Evolutionary conservation across 2,888 invertebrate genomes (phyloP).

Genomic region (Gortyna flavago): DNA sequence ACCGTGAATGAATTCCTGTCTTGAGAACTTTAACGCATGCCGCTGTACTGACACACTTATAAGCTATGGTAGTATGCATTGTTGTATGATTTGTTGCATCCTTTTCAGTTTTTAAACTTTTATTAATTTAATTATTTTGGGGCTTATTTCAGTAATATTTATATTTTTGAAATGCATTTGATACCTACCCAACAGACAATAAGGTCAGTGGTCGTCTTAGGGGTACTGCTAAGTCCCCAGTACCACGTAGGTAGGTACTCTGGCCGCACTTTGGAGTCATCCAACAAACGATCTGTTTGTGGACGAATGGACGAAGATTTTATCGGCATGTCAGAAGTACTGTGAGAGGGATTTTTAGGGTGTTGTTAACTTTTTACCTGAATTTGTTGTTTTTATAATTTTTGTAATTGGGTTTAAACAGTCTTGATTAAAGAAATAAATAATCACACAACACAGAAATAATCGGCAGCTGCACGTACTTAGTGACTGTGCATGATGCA

Average conservation of each 20-base stretch:
- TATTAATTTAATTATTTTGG: no score
- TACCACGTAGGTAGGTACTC: neutral
- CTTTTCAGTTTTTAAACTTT: no score
- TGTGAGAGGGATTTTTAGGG: neutral
- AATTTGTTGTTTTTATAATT: neutral
- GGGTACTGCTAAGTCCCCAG: no score
- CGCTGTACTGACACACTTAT: no score
- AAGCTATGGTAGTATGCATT: no score
- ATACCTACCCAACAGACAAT: no score
- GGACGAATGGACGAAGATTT: neutral
- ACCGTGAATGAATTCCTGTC: neutral
- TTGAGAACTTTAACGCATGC: constrained; percentile 4
- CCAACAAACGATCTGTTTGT: neutral
- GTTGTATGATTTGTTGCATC: no score
- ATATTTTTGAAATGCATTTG: no score
- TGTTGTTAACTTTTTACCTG: neutral
- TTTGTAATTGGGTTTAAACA: neutral
- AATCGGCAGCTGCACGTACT: neutral
- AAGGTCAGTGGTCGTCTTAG: neutral
- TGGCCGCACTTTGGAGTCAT: neutral
- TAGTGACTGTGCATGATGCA: neutral
- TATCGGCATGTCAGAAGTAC: neutral
- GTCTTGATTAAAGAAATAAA: neutral
- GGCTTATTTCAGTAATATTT: no score
- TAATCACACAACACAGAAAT: neutral